Evolutionary conservation across 2,888 invertebrate species (phyloP).

Genomic region (Hyles lineata): DNA sequence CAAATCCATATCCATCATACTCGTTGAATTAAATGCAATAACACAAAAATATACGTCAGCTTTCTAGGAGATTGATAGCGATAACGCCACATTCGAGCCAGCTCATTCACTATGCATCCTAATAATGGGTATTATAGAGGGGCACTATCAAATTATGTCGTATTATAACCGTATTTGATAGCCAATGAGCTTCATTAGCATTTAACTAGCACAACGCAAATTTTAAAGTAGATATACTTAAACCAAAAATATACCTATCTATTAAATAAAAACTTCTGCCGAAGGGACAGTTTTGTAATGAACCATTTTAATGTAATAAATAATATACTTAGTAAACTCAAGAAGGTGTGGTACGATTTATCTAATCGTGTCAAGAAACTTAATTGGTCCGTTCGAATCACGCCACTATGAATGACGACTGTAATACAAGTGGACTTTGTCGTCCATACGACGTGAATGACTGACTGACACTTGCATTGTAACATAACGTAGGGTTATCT

Average conservation of each 20-base stretch:
- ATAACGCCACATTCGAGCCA: too few relatives aligned
- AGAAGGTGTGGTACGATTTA: constrained; percentile 53
- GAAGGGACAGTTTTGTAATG: not conserved
- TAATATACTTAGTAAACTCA: constrained; percentile 29
- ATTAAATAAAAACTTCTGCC: not conserved
- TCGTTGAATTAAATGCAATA: too few relatives aligned
- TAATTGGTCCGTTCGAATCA: constrained; percentile 76
- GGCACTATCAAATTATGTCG: too few relatives aligned
- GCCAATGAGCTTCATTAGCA: too few relatives aligned
- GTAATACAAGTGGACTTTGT: constrained; percentile 66
- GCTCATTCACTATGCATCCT: too few relatives aligned
- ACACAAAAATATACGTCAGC: too few relatives aligned
- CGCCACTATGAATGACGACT: constrained; percentile 74
- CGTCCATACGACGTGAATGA: constrained; percentile 38
- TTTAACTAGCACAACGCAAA: too few relatives aligned
- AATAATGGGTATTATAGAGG: too few relatives aligned
- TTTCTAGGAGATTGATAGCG: too few relatives aligned
- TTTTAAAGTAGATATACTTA: too few relatives aligned
- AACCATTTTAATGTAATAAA: not conserved
- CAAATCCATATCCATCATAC: too few relatives aligned
- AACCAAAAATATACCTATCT: not conserved
- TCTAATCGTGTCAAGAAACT: constrained; percentile 67
- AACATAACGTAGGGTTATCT: constrained; percentile 29
- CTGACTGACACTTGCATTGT: constrained; percentile 36
- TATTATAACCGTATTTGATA: too few relatives aligned